Evolutionary conservation across 2,888 invertebrate species (phyloP), one percentile per base, ranked within the genome.

Genomic region (Coleophora deauratella): DNA sequence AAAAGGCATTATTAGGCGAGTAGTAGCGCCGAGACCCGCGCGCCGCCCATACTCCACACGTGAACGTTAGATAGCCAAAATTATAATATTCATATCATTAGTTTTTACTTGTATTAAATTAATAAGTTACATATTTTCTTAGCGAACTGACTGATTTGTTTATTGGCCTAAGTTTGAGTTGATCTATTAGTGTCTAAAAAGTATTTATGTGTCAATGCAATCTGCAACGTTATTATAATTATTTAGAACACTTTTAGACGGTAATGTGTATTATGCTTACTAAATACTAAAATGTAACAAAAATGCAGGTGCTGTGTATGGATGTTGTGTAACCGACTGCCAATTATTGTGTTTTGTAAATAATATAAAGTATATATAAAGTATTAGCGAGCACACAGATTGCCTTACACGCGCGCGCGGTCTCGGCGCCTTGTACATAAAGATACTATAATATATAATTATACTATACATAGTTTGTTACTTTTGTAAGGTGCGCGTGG

Each of bases 51-150:
- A 59, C 58, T 57, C 52, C 53, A 58, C 60, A 54, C 47, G 51
- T 52, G 57, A 42, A 71, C 66, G 57, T 34, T 84, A 84, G 84
- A 81, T 84, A 84, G 84, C 72, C 79, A 59, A 82, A 84, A 84
- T 84, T 84, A 49, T 77, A 75, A 71, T 75, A 70, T 82, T 78
- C 84, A 85, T 85, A 85, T 85, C 84, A 85, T 82, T 85, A 85
- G 84, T 63, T 82, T 77, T 77, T 82, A 84, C 75, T 81, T 82
- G 81, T 21, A 59, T 59, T 58, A 42, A 51, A 64, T 66, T 70
- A 65, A 72, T 68, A 71, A 67, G 73, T 75, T 60, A n/a, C n/a
- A n/a, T n/a, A 67, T 62, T 65, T 65, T 55, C 69, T 67, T 59
- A 55, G 58, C 44, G 55, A 64, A 60, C 60, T 59, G 67, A 73